phyloP scores from a whole-genome alignment of 1,140 invertebrate species.

The Hyles vespertilio region DNA sequence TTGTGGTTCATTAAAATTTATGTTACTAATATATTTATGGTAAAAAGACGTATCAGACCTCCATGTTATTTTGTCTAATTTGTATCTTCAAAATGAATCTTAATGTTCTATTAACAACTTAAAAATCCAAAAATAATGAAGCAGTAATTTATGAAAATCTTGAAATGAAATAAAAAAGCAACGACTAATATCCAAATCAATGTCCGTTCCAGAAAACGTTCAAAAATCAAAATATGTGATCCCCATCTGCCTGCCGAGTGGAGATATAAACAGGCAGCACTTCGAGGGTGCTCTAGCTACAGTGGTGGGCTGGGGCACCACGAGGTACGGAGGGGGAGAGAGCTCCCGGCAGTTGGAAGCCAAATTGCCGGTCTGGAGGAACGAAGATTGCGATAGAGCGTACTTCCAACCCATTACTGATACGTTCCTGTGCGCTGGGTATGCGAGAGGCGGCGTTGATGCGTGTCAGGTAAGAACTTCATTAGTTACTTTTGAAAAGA shows the following conservation, averaged over 20 bases:
- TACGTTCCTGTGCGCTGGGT: constrained; percentile 94
- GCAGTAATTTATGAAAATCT: no score
- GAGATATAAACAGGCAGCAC: constrained; percentile 73
- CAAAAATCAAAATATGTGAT: constrained; percentile 89
- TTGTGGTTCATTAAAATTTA: no score
- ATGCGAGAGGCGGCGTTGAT: constrained; percentile 92
- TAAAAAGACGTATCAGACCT: no score
- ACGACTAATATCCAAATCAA: no score
- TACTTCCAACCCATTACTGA: constrained; percentile 95
- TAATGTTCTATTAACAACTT: no score
- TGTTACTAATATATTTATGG: no score
- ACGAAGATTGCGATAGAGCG: constrained; percentile 91
- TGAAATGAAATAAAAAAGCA: no score
- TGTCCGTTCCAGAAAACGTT: constrained; percentile 77
- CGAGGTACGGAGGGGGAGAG: constrained; percentile 90
- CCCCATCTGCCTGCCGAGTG: constrained; percentile 89
- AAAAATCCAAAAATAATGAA: no score
- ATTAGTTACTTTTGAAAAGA: no score
- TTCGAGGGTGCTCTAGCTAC: constrained; percentile 85
- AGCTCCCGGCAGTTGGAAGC: constrained; percentile 89
- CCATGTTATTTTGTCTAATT: no score
- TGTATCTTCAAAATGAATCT: no score
- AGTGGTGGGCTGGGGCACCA: constrained; percentile 95
- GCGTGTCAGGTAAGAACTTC: constrained; percentile 86
- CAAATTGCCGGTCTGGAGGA: constrained; percentile 91